Percentiles rank a stretch among this genome's conserved stretches.
These are phyloP conservation scores for Mactromeris polynyma DNA, from an alignment of 2,888 invertebrate species.

Conservation along the genomic window DNA sequence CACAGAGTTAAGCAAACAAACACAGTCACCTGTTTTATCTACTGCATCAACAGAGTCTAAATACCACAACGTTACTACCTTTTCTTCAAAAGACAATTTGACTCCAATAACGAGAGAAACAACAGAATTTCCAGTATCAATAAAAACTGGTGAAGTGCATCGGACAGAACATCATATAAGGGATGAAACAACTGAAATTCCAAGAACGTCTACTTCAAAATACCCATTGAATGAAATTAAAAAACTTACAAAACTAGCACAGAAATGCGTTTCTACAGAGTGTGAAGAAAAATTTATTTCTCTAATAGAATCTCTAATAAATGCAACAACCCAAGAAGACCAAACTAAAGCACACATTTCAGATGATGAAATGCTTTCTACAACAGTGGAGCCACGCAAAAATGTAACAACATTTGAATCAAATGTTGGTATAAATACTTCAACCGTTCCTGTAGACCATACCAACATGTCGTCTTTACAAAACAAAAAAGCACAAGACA, in stretches of 20 bases:
- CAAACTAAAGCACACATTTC: background rate
- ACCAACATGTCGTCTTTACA: background rate
- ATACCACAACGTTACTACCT: too few relatives aligned
- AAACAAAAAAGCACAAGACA: background rate
- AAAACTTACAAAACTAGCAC: background rate
- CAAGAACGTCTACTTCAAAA: background rate
- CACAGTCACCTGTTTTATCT: too few relatives aligned
- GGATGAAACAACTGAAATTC: too few relatives aligned
- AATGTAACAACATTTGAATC: background rate
- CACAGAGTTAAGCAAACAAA: too few relatives aligned
- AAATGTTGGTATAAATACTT: background rate
- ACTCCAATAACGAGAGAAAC: too few relatives aligned
- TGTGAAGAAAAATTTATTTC: background rate
- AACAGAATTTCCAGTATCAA: too few relatives aligned
- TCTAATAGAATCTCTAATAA: background rate
- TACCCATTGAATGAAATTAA: background rate
- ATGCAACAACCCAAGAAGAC: too few relatives aligned
- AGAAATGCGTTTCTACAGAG: background rate
- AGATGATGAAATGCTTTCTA: background rate
- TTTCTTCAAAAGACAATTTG: too few relatives aligned
- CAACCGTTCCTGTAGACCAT: background rate
- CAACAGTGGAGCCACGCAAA: background rate
- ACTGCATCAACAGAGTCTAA: too few relatives aligned
- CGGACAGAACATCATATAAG: too few relatives aligned
- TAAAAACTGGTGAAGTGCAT: too few relatives aligned